Conservation (phyloP, 2,113 vertebrate species). For the Pluvianellus socialis region DNA sequence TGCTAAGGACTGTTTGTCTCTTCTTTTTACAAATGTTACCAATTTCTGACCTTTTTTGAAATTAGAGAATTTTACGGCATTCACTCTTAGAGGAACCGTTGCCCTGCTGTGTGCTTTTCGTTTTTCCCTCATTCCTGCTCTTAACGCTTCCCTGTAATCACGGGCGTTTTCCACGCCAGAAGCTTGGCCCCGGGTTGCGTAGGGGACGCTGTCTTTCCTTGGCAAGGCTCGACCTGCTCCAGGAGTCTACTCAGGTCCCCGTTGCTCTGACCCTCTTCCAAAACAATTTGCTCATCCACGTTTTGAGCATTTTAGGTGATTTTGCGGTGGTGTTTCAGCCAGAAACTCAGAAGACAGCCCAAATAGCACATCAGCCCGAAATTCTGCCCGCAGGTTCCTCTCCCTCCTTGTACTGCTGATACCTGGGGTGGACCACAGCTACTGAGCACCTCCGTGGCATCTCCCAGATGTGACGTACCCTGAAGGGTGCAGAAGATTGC, state of each 20-base stretch:
- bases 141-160: not conserved
- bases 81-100: not conserved
- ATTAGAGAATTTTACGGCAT: not conserved
- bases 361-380: not conserved
- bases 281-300: not conserved
- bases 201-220: not conserved
- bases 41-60: not conserved
- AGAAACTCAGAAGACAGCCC: not conserved
- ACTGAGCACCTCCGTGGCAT: fast-evolving
- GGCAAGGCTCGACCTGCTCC: not conserved
- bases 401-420: not conserved
- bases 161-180: not conserved
- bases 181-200: not conserved
- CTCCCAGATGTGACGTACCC: not conserved
- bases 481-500: not conserved
- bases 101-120: not conserved
- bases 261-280: not conserved
- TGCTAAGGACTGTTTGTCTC: not conserved
- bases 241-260: not conserved
- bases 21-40: not conserved
- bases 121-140: not conserved
- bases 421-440: not conserved
- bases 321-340: not conserved
- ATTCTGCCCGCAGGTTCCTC: not conserved
- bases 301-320: not conserved